Evolutionary conservation across 2,797 vertebrate species (phyloP).

Genomic region (Pygocentrus nattereri): DNA sequence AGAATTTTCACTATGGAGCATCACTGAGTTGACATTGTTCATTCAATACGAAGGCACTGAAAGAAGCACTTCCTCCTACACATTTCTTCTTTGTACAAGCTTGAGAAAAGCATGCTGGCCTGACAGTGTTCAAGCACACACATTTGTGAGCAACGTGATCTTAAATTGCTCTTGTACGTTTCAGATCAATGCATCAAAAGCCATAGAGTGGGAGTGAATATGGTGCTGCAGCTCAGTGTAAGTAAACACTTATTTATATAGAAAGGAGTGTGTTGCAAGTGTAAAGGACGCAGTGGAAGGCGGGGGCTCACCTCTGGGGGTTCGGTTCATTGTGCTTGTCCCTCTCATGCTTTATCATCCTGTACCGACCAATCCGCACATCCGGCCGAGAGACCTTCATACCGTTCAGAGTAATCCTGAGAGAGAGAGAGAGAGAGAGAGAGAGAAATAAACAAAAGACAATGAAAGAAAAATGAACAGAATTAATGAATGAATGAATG

Average conservation of each 20-base stretch:
- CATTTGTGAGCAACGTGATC: background rate
- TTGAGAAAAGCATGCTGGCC: background rate
- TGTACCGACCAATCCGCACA: slow-evolving; percentile 95
- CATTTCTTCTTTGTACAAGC: background rate
- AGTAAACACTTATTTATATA: no score
- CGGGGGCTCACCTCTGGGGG: slow-evolving; percentile 91
- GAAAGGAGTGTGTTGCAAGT: background rate
- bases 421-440: slow-evolving; percentile 22
- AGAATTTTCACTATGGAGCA: background rate
- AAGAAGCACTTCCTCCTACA: slow-evolving; percentile 4
- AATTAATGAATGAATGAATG: background rate
- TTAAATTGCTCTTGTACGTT: background rate
- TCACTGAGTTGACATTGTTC: background rate
- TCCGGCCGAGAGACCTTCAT: slow-evolving; percentile 99
- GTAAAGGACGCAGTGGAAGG: slow-evolving; percentile 9
- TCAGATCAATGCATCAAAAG: slow-evolving; percentile 1
- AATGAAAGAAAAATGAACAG: background rate
- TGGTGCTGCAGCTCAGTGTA: background rate
- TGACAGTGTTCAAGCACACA: background rate
- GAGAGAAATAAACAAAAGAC: background rate
- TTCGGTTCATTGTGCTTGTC: slow-evolving; percentile 99
- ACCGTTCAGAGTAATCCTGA: slow-evolving; percentile 94
- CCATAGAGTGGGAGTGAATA: background rate
- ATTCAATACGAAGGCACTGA: background rate
- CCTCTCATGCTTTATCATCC: slow-evolving; percentile 99